Base-by-base conservation (phyloP, 1,140 invertebrate genomes). In the Formica exsecta region DNA sequence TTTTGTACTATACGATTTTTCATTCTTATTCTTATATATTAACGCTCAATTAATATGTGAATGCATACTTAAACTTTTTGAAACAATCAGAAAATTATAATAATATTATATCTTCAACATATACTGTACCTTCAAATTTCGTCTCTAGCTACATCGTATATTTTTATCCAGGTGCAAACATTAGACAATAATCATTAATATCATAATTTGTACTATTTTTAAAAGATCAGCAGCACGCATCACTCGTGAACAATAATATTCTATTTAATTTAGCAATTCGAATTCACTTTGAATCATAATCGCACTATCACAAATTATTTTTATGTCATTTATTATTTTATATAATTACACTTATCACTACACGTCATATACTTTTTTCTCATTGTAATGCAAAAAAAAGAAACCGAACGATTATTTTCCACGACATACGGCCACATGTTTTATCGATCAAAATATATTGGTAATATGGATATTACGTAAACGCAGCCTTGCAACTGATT, bases 81-180 rank as follows among this genome's bases (percentile, higher is more conserved):
- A 32, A 7, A 74, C 32, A 32, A 54, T 51, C 7, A 38, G 1
- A 75, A 25, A 41, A 75, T 19, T 61, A 61, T 25, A 41, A 41
- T 2, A 25, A 25, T 75, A 51, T n/a, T 76, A 62, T 48, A 41
- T 32, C 1, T 64, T 76, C 0, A 19, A 62, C 36, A 66, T 16
- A 51, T 11, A 48, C 29, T 51, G 3, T 79, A 79, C 61, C 41
- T 79, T 77, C n/a, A 3, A 44, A 48, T 32, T 51, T n/a, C n/a
- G n/a, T 51, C 2, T 51, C 1, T 11, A 48, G 29, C n/a, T 19
- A 29, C 13, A 9, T 64, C 11, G 11, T 32, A 51, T 51, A 29
- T 65, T 51, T 3, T 79, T 66, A 38, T 54, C 19, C 7, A 8
- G 2, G 36, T 29, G 16, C 16, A 41, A 32, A 68, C 2, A 54